phyloP scores from a whole-genome alignment of 1,140 invertebrate genomes.

The Pseudobourletiella spinata region DNA sequence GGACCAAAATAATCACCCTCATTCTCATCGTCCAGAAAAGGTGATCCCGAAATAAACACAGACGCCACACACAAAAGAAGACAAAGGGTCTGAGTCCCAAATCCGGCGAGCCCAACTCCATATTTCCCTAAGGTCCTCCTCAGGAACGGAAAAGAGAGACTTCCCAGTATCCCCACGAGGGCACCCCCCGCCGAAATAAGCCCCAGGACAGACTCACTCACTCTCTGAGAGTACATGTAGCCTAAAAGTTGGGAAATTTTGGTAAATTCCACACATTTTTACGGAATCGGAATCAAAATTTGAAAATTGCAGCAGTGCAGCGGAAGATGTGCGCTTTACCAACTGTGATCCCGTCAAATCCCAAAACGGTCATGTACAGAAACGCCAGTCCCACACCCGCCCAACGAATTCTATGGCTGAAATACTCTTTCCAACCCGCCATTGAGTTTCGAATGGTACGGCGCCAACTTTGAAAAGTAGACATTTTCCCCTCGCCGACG shows the following conservation, averaged over 20 bases:
- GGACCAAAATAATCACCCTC: too few relatives aligned
- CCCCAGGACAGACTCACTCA: conserved; percentile 43
- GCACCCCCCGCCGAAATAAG: conserved; percentile 43
- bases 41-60: conserved; percentile 48
- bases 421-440: conserved; percentile 43
- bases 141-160: conserved; percentile 43
- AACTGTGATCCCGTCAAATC: conserved; percentile 49
- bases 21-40: conserved; percentile 43
- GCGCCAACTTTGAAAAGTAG: too few relatives aligned
- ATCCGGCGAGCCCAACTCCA: conserved; percentile 42
- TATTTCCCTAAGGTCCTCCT: conserved; percentile 41
- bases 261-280: too few relatives aligned
- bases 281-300: too few relatives aligned
- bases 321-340: too few relatives aligned
- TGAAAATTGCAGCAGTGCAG: not conserved
- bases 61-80: conserved; percentile 47
- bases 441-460: too few relatives aligned
- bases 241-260: too few relatives aligned
- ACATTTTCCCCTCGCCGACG: too few relatives aligned
- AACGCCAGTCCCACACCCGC: conserved; percentile 46
- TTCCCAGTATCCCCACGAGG: conserved; percentile 44
- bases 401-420: conserved; percentile 41
- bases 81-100: conserved; percentile 39
- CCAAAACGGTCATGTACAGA: conserved; percentile 51
- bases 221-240: conserved; percentile 41